phyloP scores from a whole-genome alignment of 2,888 invertebrate genomes.

The Trachelus iudaicus region DNA sequence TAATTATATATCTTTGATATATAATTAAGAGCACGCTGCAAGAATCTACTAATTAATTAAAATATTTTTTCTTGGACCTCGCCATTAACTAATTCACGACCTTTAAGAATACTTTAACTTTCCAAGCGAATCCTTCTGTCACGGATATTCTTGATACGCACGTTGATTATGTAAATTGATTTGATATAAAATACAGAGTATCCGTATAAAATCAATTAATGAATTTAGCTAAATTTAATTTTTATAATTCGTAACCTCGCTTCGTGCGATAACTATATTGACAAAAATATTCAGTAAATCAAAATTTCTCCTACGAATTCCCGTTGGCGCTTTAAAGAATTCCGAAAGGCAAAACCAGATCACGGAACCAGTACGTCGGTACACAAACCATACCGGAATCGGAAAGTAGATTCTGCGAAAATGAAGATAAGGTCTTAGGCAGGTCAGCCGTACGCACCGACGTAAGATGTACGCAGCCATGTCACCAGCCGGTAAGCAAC shows the following conservation, averaged over 20 bases:
- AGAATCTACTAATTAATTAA: too few species aligned
- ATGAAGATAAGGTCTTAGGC: constrained; percentile 17
- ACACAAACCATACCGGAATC: neutral
- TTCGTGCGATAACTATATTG: too few species aligned
- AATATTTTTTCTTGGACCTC: too few species aligned
- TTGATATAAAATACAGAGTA: neutral
- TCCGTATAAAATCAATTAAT: neutral
- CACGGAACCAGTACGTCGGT: neutral
- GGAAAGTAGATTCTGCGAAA: constrained; percentile 15
- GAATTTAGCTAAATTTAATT: too few species aligned
- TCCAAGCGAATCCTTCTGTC: too few species aligned
- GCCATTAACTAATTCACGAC: too few species aligned
- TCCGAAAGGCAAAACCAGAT: neutral
- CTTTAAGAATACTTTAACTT: too few species aligned
- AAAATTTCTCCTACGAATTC: neutral
- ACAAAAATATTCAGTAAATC: neutral
- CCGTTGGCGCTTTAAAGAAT: neutral
- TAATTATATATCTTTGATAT: too few species aligned
- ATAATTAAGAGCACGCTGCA: too few species aligned
- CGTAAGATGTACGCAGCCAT: neutral
- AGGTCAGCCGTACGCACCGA: neutral
- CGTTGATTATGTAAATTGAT: neutral
- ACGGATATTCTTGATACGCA: neutral
- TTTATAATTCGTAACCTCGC: too few species aligned
- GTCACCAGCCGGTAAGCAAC: neutral